These are phyloP conservation scores for Xestia rhomboidea DNA, from an alignment of 2,888 invertebrate genomes.

Conservation along the genomic window DNA sequence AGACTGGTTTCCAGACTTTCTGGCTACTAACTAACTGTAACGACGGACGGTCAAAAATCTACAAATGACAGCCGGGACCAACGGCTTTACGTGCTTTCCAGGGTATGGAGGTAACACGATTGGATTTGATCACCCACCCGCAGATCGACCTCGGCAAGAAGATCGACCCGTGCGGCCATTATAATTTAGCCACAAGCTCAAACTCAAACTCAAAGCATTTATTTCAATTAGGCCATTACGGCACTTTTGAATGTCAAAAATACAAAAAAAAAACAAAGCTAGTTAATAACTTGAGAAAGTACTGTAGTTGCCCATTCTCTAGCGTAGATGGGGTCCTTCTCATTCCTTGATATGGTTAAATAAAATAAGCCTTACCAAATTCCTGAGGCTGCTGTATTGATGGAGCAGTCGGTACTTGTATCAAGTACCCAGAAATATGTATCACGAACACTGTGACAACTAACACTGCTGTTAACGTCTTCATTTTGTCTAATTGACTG, in stretches of 20 bases:
- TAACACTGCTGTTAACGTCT: constrained; percentile 75
- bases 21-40: background rate
- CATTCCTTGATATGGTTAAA: background rate
- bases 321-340: too few relatives aligned
- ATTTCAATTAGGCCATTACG: too few relatives aligned
- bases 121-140: background rate
- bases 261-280: too few relatives aligned
- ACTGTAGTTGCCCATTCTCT: too few relatives aligned
- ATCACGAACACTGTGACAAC: constrained; percentile 62
- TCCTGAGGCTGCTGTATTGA: constrained; percentile 41
- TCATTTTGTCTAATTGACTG: constrained; percentile 79
- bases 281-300: too few relatives aligned
- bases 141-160: background rate
- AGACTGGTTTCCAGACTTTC: background rate
- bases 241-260: too few relatives aligned
- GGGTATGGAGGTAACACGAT: background rate
- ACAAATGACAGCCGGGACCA: background rate
- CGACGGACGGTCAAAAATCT: background rate
- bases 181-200: background rate
- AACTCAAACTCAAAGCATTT: too few relatives aligned
- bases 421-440: constrained; percentile 78
- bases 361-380: constrained; percentile 56
- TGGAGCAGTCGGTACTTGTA: constrained; percentile 79
- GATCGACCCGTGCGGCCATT: background rate
- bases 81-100: background rate